These are phyloP conservation scores for Lasaia peninsularis DNA, from an alignment of 1,140 invertebrate genomes.

Conservation along the genomic window DNA sequence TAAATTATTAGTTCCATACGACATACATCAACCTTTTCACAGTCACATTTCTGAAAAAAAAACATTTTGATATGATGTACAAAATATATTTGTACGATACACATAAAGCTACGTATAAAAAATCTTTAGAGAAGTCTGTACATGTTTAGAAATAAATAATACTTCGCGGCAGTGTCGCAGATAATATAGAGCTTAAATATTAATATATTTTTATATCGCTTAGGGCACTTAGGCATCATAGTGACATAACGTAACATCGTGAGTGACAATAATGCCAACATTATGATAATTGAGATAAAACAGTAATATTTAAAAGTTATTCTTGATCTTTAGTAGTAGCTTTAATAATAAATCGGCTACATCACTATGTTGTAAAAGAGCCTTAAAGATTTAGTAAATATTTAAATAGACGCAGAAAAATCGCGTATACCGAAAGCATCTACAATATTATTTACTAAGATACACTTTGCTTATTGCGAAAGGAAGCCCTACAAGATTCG, in stretches of 20 bases:
- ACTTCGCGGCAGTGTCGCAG: slow-evolving; percentile 27
- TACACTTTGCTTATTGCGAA: slow-evolving; percentile 18
- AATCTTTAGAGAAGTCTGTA: slow-evolving; percentile 1
- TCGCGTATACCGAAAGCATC: neutral
- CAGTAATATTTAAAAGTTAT: no score
- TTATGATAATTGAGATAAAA: no score
- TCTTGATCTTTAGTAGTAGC: no score
- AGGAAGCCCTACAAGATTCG: slow-evolving; percentile 44
- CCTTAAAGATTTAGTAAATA: neutral
- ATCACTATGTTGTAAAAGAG: neutral
- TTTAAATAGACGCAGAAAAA: neutral
- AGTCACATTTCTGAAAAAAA: slow-evolving; percentile 13
- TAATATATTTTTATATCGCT: neutral
- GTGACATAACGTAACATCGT: neutral
- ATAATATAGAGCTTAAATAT: slow-evolving; percentile 13
- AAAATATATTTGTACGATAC: neutral
- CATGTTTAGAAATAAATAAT: slow-evolving; percentile 21
- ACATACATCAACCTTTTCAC: neutral
- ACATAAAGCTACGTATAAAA: slow-evolving; percentile 8
- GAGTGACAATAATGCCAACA: no score
- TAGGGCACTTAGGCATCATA: slow-evolving; percentile 1
- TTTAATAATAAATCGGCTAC: neutral
- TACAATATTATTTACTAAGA: slow-evolving; percentile 3
- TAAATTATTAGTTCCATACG: neutral
- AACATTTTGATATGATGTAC: slow-evolving; percentile 1